Conservation (phyloP, 2,888 invertebrate species). For the Aricia artaxerxes region DNA sequence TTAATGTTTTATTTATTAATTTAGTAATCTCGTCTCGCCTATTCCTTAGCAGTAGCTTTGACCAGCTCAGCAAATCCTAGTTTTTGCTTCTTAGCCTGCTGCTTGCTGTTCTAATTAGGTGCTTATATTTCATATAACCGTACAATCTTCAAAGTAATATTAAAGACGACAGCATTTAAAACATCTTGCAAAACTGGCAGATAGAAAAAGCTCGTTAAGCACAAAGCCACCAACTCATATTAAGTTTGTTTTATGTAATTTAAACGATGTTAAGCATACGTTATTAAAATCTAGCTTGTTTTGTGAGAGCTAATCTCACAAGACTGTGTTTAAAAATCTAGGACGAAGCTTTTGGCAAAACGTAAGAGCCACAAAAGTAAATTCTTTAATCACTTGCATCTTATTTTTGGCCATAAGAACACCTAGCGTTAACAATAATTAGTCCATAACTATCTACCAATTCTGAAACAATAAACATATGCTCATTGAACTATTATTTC, state of each 20-base stretch:
- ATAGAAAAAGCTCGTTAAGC: conserved; percentile 9
- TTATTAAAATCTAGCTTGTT: neutral
- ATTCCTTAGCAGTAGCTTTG: neutral
- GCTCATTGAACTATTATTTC: neutral
- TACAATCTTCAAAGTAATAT: neutral
- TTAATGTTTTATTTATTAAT: neutral
- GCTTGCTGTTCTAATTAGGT: neutral
- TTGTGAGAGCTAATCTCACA: neutral
- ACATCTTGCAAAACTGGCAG: neutral
- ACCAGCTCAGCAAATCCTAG: neutral
- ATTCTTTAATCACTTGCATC: too few species aligned
- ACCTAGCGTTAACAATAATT: neutral
- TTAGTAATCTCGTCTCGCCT: neutral
- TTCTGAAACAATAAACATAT: neutral
- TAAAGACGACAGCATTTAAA: neutral
- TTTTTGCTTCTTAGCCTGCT: neutral
- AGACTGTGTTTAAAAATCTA: neutral
- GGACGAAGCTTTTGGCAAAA: neutral
- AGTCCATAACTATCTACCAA: neutral
- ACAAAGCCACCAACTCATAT: conserved; percentile 11
- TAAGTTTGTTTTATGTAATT: neutral
- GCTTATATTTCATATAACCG: neutral
- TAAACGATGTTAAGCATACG: conserved; percentile 2
- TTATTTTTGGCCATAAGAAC: neutral
- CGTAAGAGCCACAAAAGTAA: too few species aligned